Percentiles rank a stretch among this genome's conserved stretches.
phyloP scores from a whole-genome alignment of 1,140 invertebrate species.

The Pomacea maculata region DNA sequence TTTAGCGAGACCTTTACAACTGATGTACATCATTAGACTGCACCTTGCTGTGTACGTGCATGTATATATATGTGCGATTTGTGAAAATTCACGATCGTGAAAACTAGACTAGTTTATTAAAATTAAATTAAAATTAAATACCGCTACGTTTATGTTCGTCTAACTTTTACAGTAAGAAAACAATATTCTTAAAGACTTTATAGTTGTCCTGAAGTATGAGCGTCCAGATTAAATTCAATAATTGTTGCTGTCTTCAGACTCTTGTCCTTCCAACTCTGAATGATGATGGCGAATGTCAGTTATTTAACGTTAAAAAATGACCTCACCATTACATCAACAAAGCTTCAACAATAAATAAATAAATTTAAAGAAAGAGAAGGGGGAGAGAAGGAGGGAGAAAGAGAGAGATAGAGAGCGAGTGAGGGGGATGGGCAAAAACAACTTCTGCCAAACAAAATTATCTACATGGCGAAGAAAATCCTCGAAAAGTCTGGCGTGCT shows the following conservation, averaged over 20 bases:
- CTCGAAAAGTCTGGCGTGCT: too few relatives aligned
- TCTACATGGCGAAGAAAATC: too few relatives aligned
- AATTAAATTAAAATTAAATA: neutral
- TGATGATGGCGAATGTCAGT: slow-evolving; percentile 1
- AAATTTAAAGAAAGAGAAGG: neutral
- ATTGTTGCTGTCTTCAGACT: neutral
- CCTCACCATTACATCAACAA: too few relatives aligned
- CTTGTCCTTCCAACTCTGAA: neutral
- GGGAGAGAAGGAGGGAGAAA: neutral
- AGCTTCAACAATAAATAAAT: too few relatives aligned
- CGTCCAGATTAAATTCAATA: neutral
- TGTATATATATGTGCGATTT: neutral
- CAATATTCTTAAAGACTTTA: too few relatives aligned
- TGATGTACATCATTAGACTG: neutral
- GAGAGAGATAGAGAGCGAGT: neutral
- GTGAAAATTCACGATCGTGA: too few relatives aligned
- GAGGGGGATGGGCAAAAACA: too few relatives aligned
- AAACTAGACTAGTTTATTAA: too few relatives aligned
- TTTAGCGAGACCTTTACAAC: too few relatives aligned
- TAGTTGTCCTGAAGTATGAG: neutral
- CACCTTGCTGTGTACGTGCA: neutral
- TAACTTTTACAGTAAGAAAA: too few relatives aligned
- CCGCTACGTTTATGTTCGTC: too few relatives aligned
- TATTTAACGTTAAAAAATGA: neutral
- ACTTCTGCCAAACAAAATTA: too few relatives aligned